These are phyloP conservation scores for Athalia rosae DNA, from an alignment of 2,888 invertebrate species.

Conservation along the genomic window DNA sequence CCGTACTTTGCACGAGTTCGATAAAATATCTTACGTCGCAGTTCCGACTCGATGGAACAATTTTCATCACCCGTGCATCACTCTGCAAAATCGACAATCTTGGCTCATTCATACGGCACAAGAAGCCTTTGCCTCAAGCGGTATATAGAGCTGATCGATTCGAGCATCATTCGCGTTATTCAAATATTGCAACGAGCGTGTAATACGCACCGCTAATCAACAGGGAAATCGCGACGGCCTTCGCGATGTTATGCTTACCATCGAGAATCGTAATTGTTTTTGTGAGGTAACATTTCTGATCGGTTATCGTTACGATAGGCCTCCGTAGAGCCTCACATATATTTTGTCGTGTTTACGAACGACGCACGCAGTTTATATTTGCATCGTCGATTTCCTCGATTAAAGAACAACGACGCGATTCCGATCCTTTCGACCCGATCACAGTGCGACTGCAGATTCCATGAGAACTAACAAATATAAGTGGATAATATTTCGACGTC, in stretches of 20 bases:
- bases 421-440: too few relatives aligned
- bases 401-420: neutral
- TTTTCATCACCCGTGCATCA: too few relatives aligned
- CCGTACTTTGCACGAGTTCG: too few relatives aligned
- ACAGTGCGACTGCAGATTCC: too few relatives aligned
- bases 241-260: slow-evolving; percentile 20
- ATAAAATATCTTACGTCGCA: too few relatives aligned
- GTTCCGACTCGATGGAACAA: too few relatives aligned
- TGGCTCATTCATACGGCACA: too few relatives aligned
- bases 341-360: slow-evolving; percentile 3
- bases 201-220: neutral
- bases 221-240: slow-evolving; percentile 19
- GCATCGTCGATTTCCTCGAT: slow-evolving; percentile 8
- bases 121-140: too few relatives aligned
- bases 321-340: neutral
- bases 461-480: too few relatives aligned
- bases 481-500: too few relatives aligned
- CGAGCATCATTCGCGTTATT: neutral
- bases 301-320: slow-evolving; percentile 19
- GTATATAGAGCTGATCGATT: too few relatives aligned
- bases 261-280: slow-evolving; percentile 4
- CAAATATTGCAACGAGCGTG: neutral
- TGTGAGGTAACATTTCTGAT: neutral
- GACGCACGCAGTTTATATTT: neutral
- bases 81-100: too few relatives aligned